A percentile compares a stretch with the other conserved stretches of the same genome.
These are phyloP conservation scores for Pyrgus malvae DNA, from an alignment of 2,888 invertebrate genomes.

Conservation along the genomic window DNA sequence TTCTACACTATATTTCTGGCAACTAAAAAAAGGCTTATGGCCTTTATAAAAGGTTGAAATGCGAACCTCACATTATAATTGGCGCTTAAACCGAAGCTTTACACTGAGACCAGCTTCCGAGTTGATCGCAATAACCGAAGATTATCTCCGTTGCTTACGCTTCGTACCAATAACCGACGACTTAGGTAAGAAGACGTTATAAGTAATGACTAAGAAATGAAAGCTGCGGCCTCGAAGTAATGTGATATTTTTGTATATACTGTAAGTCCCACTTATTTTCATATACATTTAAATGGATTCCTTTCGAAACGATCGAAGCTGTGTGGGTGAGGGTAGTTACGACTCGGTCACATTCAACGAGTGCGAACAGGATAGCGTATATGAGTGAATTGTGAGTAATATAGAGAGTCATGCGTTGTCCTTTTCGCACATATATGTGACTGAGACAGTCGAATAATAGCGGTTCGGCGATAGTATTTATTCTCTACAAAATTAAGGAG, in stretches of 20 bases:
- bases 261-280: constrained; percentile 82
- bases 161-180: constrained; percentile 65
- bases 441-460: constrained; percentile 35
- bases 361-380: constrained; percentile 3
- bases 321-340: constrained; percentile 47
- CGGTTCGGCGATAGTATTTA: constrained; percentile 39
- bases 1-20: constrained; percentile 9
- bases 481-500: constrained; percentile 10
- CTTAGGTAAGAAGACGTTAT: constrained; percentile 74
- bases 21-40: constrained; percentile 28
- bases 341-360: constrained; percentile 31
- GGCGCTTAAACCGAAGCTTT: constrained; percentile 45
- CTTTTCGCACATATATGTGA: constrained; percentile 10
- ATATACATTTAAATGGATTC: constrained; percentile 80
- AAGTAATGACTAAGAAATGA: constrained; percentile 76
- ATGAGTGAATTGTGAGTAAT: not conserved
- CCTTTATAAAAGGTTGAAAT: constrained; percentile 25
- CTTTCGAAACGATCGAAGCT: constrained; percentile 71
- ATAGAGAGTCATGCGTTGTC: not conserved
- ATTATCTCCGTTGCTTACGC: constrained; percentile 69
- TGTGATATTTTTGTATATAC: constrained; percentile 83
- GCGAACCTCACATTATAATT: constrained; percentile 40
- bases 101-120: constrained; percentile 21
- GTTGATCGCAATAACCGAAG: constrained; percentile 36
- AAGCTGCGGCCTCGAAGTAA: constrained; percentile 82